Percentiles rank a stretch among this genome's conserved stretches.
These are phyloP conservation scores for Oncorhynchus tshawytscha DNA, from an alignment of 2,113 vertebrate genomes.

Conservation along the genomic window DNA sequence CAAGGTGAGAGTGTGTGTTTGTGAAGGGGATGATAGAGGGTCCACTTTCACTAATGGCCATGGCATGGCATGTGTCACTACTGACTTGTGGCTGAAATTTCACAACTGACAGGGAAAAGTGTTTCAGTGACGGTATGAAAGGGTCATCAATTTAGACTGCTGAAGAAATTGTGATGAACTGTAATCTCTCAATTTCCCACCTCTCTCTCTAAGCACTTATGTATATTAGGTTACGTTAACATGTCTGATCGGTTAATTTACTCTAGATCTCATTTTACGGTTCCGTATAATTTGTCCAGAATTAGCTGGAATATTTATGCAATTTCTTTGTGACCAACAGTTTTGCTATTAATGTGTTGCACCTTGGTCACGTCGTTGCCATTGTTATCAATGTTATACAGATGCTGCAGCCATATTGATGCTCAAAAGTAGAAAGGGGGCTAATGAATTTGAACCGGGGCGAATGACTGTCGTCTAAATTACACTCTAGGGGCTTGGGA, in stretches of 20 bases:
- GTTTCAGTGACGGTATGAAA: slow-evolving; percentile 21
- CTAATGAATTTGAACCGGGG: too few species aligned
- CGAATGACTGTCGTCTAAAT: too few species aligned
- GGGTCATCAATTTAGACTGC: slow-evolving; percentile 18
- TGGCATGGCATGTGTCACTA: not conserved
- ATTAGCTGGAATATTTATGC: not conserved
- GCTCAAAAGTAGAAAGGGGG: too few species aligned
- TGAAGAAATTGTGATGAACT: slow-evolving; percentile 6
- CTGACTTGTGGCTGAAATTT: slow-evolving; percentile 4
- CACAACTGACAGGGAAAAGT: not conserved
- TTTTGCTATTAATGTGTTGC: too few species aligned
- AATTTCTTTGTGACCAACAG: not conserved
- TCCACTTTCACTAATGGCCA: not conserved
- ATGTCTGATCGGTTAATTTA: not conserved
- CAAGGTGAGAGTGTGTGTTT: slow-evolving; percentile 77
- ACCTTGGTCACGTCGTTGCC: too few species aligned
- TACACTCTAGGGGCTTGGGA: too few species aligned
- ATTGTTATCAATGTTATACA: too few species aligned
- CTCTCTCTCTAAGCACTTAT: slow-evolving; percentile 2
- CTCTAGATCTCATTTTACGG: not conserved
- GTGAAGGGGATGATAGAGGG: not conserved
- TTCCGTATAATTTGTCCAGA: not conserved
- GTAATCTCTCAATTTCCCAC: slow-evolving; percentile 18
- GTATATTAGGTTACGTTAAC: not conserved
- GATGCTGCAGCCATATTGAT: too few species aligned